Evolutionary conservation across 1,140 invertebrate genomes (phyloP).

Genomic region (Lamellibrachia luymesi): DNA sequence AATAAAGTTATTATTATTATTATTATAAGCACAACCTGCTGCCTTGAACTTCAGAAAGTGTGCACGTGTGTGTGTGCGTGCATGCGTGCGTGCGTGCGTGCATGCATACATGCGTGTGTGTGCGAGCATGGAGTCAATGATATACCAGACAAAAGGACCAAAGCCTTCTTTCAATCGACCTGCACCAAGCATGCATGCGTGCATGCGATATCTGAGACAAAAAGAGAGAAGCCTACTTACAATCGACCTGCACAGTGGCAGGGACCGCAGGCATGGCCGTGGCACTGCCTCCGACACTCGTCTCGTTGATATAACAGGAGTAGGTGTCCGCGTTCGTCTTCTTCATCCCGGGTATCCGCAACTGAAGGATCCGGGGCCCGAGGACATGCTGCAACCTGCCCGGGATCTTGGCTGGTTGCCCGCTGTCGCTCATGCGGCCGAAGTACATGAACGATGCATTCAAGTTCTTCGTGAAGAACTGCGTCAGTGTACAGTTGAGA

Average conservation of each 20-base stretch:
- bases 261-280: background rate
- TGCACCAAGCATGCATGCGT: no score
- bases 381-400: background rate
- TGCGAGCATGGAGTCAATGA: no score
- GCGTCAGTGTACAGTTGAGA: background rate
- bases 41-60: no score
- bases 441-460: background rate
- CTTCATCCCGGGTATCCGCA: background rate
- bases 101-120: no score
- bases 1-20: no score
- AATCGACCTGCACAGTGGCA: background rate
- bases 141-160: no score
- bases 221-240: background rate
- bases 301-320: background rate
- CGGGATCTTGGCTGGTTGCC: background rate
- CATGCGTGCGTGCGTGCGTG: no score
- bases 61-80: no score
- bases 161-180: no score
- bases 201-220: no score
- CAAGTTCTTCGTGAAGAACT: background rate
- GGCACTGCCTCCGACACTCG: background rate
- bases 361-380: background rate
- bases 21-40: no score
- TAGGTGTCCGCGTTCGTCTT: background rate
- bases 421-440: background rate